A percentile compares a stretch with the other conserved stretches of the same genome.
Conservation (phyloP, 2,113 vertebrate species). For the Silurus asotus region DNA sequence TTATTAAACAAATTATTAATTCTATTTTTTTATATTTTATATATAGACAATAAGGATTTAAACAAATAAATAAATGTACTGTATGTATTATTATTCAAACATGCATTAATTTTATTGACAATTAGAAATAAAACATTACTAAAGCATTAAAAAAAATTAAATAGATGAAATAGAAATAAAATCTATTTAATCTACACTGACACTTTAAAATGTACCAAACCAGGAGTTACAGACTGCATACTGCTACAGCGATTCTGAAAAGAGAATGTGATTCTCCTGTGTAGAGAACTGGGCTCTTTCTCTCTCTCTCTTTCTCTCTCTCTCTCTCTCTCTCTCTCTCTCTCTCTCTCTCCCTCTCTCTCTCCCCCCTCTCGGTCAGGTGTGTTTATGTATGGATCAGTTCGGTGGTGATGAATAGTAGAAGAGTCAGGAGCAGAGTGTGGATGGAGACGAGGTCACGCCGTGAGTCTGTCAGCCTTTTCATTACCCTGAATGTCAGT, state of each 20-base stretch:
- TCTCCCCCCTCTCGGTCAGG: constrained; percentile 44
- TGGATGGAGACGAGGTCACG: constrained; percentile 69
- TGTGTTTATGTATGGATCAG: constrained; percentile 67
- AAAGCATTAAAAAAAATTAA: not conserved
- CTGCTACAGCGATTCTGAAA: not conserved
- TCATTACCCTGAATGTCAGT: constrained; percentile 81
- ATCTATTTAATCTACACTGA: not conserved
- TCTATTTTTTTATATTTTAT: no score
- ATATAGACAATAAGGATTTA: not conserved
- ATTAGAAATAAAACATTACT: no score
- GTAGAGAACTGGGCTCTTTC: not conserved
- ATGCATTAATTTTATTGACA: no score
- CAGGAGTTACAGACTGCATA: no score
- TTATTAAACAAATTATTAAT: no score
- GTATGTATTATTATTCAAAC: no score
- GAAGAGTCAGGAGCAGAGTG: constrained; percentile 68
- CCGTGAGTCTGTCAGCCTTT: constrained; percentile 60
- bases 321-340: constrained; percentile 52
- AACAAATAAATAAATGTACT: not conserved
- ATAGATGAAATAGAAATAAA: not conserved
- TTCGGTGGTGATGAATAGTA: constrained; percentile 78
- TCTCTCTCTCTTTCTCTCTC: not conserved
- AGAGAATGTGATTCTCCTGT: constrained; percentile 51
- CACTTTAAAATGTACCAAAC: not conserved
- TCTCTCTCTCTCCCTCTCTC: constrained; percentile 49